Base-by-base conservation (phyloP, 2,888 invertebrate genomes). In the Aromia moschata region DNA sequence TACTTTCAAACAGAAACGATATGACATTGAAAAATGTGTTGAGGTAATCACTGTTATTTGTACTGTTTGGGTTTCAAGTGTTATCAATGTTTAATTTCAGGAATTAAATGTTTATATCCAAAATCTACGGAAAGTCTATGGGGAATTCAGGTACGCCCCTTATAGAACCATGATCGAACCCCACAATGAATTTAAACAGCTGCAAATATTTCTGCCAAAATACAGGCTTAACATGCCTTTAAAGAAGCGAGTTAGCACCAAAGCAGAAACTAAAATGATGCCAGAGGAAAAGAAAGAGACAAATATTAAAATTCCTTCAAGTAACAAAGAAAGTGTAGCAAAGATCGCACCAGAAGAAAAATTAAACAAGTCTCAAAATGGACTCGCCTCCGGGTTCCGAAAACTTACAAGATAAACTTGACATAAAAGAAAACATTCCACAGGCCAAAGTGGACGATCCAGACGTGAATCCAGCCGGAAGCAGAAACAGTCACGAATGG, bases 21-120 rank as follows among this genome's bases (percentile, higher is more conserved):
- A 84, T 61, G 85, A 85, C 53, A 84, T 88, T 60, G 86, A 86
- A 30, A 82, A 84, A 57, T 88, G 89, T 61, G 84, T 89, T 62
- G 84, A 85, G 69, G 87, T 83, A 74, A 71, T 25, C n/a, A n/a
- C n/a, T n/a, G n/a, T n/a, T n/a, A n/a, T n/a, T n/a, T n/a, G n/a
- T n/a, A n/a, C n/a, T n/a, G n/a, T n/a, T n/a, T n/a, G n/a, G n/a
- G n/a, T n/a, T n/a, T n/a, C n/a, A n/a, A n/a, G n/a, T n/a, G n/a
- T n/a, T n/a, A n/a, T n/a, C n/a, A n/a, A n/a, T n/a, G n/a, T n/a
- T n/a, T n/a, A 14, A 10, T 77, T 80, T 20, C 72, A 88, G 86
- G 92, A 95, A 83, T 86, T 94, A 0, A 87, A 91, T 63, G 80
- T 87, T 12, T 92, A 95, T 72, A 89, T 93, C 36, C 82, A 87